Evolutionary conservation across 2,888 invertebrate species (phyloP), one percentile per base, ranked within the genome.

Genomic region (Oscheius myriophilus): DNA sequence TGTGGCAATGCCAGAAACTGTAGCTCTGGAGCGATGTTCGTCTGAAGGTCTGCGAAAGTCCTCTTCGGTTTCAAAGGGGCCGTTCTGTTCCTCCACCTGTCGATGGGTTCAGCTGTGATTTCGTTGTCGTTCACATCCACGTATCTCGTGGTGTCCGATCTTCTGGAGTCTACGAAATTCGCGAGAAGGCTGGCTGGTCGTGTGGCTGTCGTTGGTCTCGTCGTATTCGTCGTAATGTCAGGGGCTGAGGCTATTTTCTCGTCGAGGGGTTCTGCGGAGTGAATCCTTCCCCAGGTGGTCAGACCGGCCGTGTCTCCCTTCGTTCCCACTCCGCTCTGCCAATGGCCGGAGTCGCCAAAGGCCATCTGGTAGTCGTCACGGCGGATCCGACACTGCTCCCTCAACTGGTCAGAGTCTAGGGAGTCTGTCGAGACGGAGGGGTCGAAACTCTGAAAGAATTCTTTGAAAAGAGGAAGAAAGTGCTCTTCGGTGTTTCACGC

Each of bases 231-330:
- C 16, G 41, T 41, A 2, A 68, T 70, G 52, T 79, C 73, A 3
- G 80, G 80, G 16, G 77, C 78, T 16, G 75, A 75, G 4, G 74
- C 79, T 7, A 76, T 75, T 39, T 82, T 74, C 53, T 78, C 83
- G 23, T 83, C 83, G 11, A 76, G 54, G 12, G 75, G 75, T 45
- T 80, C 77, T 7, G 73, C 71, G 33, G 75, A 75, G 41, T 75
- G 73, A n/a, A 86, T 85, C 7, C 85, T 70, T 16, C 86, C 86
- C 86, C 86, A 86, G n/a, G 86, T 86, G n/a, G 86, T 86, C 62
- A 86, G 57, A 3, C 25, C 21, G 7, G 18, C 39, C 11, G 41
- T 26, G 16, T 21, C 23, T 21, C 58, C 58, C 23, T 51, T 33
- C 12, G 67, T 71, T 33, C 66, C 69, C 1, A 75, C 71, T 6